These are phyloP conservation scores for Aspiorhynchus laticeps DNA, from an alignment of 2,113 vertebrate genomes.

Conservation along the genomic window DNA sequence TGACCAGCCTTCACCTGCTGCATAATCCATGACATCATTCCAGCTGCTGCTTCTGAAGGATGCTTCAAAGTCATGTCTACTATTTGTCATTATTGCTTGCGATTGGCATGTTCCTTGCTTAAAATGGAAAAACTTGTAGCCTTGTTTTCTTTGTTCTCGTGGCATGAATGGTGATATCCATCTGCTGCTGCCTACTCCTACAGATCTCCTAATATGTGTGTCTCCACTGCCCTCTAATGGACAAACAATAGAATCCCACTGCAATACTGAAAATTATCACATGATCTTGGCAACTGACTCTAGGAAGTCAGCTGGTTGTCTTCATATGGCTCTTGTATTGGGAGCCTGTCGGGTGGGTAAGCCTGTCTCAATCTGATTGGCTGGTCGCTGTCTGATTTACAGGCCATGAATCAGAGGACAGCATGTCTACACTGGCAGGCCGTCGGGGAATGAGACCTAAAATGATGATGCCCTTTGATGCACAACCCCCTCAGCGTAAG, in stretches of 20 bases:
- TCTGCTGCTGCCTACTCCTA: neutral
- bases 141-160: neutral
- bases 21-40: slow-evolving; percentile 31
- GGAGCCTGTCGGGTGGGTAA: slow-evolving; percentile 3
- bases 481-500: slow-evolving; percentile 99
- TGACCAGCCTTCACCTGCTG: neutral
- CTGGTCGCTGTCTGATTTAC: slow-evolving; percentile 75
- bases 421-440: slow-evolving; percentile 94
- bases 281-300: neutral
- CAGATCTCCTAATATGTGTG: neutral
- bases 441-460: slow-evolving; percentile 97
- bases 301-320: neutral
- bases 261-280: neutral
- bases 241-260: slow-evolving; percentile 4
- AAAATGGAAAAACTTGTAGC: neutral
- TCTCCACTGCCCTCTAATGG: slow-evolving; percentile 50
- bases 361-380: slow-evolving; percentile 70
- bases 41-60: slow-evolving; percentile 14
- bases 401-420: slow-evolving; percentile 98
- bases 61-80: slow-evolving; percentile 23
- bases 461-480: slow-evolving; percentile 99
- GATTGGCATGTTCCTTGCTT: slow-evolving; percentile 24
- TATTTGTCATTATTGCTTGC: slow-evolving; percentile 20
- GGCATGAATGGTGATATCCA: slow-evolving; percentile 14
- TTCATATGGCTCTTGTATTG: slow-evolving; percentile 33